Percentiles rank a stretch among this genome's conserved stretches.
Evolutionary conservation across 2,113 vertebrate genomes (phyloP).

Genomic region (Caretta caretta): DNA sequence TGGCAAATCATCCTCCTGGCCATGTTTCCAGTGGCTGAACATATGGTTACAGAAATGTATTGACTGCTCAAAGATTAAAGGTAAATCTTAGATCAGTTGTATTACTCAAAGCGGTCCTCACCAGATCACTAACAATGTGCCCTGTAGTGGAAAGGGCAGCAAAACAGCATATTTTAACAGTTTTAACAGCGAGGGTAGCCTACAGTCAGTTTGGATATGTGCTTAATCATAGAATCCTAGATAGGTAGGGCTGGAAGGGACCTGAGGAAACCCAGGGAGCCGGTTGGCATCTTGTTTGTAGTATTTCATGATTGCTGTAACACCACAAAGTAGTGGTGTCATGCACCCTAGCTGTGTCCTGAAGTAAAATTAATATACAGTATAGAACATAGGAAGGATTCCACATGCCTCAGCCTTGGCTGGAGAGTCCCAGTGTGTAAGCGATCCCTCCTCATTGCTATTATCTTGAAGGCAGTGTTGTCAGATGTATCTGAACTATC

Average conservation of each 20-base stretch:
- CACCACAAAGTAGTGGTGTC: neutral
- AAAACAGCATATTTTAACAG: neutral
- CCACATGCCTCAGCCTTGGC: neutral
- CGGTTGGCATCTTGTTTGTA: neutral
- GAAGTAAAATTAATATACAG: conserved; percentile 1
- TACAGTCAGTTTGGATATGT: neutral
- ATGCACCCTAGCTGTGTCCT: neutral
- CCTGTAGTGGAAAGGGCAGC: neutral
- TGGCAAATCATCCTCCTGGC: neutral
- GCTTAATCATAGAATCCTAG: neutral
- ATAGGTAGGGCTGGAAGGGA: neutral
- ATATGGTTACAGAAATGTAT: neutral
- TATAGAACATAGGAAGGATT: neutral
- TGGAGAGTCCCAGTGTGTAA: neutral
- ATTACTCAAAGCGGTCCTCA: neutral
- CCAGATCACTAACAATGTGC: neutral
- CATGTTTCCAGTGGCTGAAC: neutral
- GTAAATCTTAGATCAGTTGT: neutral
- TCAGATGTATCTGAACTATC: neutral
- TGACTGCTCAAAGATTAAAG: neutral
- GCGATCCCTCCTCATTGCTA: neutral
- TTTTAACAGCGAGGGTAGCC: neutral
- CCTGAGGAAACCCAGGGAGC: neutral
- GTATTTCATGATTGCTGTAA: neutral
- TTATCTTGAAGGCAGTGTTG: neutral